Conservation (phyloP, 2,113 vertebrate genomes). For the Ciconia maguari region DNA sequence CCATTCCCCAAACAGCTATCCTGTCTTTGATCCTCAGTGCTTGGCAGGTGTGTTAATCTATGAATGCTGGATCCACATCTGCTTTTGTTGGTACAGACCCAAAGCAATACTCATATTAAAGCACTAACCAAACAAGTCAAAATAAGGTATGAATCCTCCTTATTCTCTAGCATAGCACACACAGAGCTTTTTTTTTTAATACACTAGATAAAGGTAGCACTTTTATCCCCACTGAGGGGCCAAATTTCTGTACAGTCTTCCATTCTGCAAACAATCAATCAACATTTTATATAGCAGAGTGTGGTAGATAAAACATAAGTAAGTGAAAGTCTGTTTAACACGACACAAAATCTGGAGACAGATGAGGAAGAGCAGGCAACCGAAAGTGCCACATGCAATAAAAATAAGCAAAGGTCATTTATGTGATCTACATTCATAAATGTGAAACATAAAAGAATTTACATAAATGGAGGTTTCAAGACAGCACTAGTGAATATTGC, state of each 20-base stretch:
- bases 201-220: background rate
- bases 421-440: background rate
- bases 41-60: conserved; percentile 67
- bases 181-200: background rate
- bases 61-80: conserved; percentile 48
- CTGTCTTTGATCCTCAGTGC: conserved; percentile 52
- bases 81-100: conserved; percentile 55
- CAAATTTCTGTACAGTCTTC: background rate
- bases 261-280: conserved; percentile 1
- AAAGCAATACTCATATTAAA: conserved; percentile 52
- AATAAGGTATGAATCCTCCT: conserved; percentile 45
- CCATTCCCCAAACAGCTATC: conserved; percentile 26
- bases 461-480: background rate
- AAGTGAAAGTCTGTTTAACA: background rate
- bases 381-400: background rate
- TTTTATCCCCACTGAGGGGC: background rate
- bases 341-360: background rate
- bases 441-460: background rate
- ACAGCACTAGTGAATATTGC: background rate
- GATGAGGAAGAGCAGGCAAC: background rate
- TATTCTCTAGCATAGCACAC: background rate
- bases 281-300: background rate
- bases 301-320: background rate
- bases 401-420: background rate
- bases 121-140: conserved; percentile 42